These are phyloP conservation scores for Heptranchias perlo DNA, from an alignment of 2,113 vertebrate genomes.

Conservation along the genomic window DNA sequence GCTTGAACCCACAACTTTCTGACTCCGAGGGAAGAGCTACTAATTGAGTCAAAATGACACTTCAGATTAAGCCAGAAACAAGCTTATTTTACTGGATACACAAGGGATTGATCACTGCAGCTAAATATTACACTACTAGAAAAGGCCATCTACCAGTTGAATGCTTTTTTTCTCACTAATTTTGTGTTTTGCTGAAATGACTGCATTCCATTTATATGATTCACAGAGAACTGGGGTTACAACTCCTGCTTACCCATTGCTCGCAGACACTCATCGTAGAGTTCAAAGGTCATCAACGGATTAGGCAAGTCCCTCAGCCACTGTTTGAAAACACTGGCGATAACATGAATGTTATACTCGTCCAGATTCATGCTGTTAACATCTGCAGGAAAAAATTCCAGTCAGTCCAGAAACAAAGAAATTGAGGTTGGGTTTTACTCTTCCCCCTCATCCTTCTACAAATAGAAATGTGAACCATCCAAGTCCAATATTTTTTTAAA, in stretches of 20 bases:
- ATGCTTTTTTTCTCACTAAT: not conserved
- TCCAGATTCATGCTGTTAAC: conserved; percentile 83
- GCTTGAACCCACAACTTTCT: not conserved
- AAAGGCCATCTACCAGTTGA: not conserved
- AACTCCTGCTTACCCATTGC: conserved; percentile 74
- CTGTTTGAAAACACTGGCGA: conserved; percentile 94
- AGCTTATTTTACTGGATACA: not conserved
- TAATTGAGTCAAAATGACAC: not conserved
- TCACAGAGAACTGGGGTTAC: not conserved
- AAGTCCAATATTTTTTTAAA: not conserved
- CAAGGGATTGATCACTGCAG: not conserved
- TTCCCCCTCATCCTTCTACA: not conserved
- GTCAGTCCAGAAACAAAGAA: conserved; percentile 28
- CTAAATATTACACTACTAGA: not conserved
- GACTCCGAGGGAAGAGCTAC: not conserved
- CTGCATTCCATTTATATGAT: not conserved
- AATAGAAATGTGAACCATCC: not conserved
- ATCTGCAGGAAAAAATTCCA: conserved; percentile 58
- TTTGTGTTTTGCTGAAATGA: not conserved
- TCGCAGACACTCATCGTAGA: conserved; percentile 92
- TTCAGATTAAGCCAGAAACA: not conserved
- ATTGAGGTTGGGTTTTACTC: not conserved
- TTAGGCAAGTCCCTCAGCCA: conserved; percentile 95
- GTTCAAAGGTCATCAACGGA: conserved; percentile 95
- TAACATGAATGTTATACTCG: conserved; percentile 96